Percentiles rank a stretch among this genome's conserved stretches.
Evolutionary conservation across 1,140 invertebrate genomes (phyloP).

Genomic region (Protaetia brevitarsis): DNA sequence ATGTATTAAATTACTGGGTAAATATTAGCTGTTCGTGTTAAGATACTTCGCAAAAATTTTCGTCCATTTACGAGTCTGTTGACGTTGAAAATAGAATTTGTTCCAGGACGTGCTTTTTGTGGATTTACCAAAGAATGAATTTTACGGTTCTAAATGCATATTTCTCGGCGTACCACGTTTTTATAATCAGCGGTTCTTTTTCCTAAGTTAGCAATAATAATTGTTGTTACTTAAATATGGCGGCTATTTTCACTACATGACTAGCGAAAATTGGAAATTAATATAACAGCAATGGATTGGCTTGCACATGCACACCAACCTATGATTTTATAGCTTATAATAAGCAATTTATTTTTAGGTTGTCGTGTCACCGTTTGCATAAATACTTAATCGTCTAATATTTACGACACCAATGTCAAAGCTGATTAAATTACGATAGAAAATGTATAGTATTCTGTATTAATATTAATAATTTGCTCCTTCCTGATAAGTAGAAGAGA

Average conservation of each 20-base stretch:
- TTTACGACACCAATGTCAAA: too few species aligned
- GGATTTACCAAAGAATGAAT: background rate
- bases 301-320: background rate
- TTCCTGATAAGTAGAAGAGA: too few species aligned
- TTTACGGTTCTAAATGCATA: background rate
- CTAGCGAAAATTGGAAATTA: background rate
- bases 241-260: background rate
- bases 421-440: too few species aligned
- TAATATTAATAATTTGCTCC: too few species aligned
- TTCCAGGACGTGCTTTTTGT: background rate
- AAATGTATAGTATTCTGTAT: too few species aligned
- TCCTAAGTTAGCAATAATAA: background rate
- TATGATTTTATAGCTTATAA: too few species aligned
- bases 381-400: too few species aligned
- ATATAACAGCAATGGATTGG: background rate
- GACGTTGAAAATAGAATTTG: background rate
- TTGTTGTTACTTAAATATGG: background rate
- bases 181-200: background rate
- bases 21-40: constrained; percentile 1
- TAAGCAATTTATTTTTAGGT: constrained; percentile 9
- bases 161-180: background rate
- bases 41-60: background rate
- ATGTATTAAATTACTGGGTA: constrained; percentile 1
- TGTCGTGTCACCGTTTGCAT: background rate
- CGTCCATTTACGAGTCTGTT: background rate